Evolutionary conservation across 2,113 vertebrate species (phyloP), one percentile per base, ranked within the genome.

Genomic region (Elephantulus edwardii): DNA sequence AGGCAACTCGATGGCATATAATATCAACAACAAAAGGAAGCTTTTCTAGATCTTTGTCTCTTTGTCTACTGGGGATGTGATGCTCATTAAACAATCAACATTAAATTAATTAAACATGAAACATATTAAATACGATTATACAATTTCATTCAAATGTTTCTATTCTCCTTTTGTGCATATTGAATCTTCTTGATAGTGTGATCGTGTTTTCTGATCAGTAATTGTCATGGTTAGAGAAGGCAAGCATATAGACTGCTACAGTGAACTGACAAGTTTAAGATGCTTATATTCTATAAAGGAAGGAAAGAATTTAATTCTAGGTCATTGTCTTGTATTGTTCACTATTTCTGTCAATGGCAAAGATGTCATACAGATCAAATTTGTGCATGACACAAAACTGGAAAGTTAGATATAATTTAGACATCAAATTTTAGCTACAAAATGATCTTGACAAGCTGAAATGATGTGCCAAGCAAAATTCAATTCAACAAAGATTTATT

Each of bases 401-500:
- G 1, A 7, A 86, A 60, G 22, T 88, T 68, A 58, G 22, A 40
- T 83, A 52, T 60, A 54, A 89, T 76, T 88, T 90, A 91, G 40
- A 90, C 10, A 42, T 83, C 46, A 92, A 13, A 46, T 77, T n/a
- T 88, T 80, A 16, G 66, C 42, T 35, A 80, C 33, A 89, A 95
- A 93, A 81, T 81, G 28, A 60, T 86, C 12, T 62, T 77, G 72
- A 86, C 58, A 91, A 60, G 40, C 52, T 83, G 38, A 50, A 89
- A 79, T 48, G 26, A 72, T 77, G 10, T 56, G 52, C 24, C 81
- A 92, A 88, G 68, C 75, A 88, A 92, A 92, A 91, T 86, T 88
- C n/a, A 90, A 33, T 56, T 92, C 35, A 94, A 64, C 75, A 83
- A 90, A 64, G 40, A 82, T 42, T 83, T 92, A 76, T 44, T 60